A percentile compares a stretch with the other conserved stretches of the same genome.
phyloP scores from a whole-genome alignment of 2,113 vertebrate genomes.

The Clarias magur region DNA sequence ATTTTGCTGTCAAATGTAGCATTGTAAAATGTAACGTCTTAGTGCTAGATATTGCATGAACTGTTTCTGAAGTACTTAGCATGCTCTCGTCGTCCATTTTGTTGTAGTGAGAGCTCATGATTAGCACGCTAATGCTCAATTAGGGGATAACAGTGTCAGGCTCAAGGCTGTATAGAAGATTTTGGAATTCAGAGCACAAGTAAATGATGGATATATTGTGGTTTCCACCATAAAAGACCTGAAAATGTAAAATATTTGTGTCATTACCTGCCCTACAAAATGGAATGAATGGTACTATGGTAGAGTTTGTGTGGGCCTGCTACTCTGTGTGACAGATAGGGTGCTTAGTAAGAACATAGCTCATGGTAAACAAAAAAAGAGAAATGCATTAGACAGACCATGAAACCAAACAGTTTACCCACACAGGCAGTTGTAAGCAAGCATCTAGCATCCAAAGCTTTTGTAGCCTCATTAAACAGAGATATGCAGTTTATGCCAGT shows the following conservation, averaged over 20 bases:
- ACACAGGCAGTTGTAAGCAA: conserved; percentile 1
- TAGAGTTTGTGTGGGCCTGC: conserved; percentile 24
- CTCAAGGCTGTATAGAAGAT: conserved; percentile 61
- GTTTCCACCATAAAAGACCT: conserved; percentile 47
- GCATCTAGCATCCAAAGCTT: conserved; percentile 41
- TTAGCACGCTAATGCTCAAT: conserved; percentile 66
- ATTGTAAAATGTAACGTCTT: conserved; percentile 1
- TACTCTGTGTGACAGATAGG: conserved; percentile 33
- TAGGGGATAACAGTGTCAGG: conserved; percentile 57
- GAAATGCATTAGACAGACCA: conserved; percentile 26
- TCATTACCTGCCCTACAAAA: conserved; percentile 45
- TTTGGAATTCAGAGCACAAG: conserved; percentile 63
- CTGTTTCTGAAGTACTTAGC: conserved; percentile 50
- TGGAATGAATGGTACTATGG: conserved; percentile 68
- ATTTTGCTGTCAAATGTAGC: neutral
- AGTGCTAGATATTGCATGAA: conserved; percentile 18
- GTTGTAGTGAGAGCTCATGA: conserved; percentile 64
- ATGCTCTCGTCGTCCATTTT: conserved; percentile 52
- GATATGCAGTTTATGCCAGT: neutral
- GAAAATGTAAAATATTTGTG: conserved; percentile 51
- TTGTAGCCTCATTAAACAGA: conserved; percentile 27
- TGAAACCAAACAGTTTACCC: conserved; percentile 23
- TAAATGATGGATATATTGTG: neutral
- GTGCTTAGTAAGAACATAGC: conserved; percentile 37
- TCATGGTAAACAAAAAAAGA: conserved; percentile 32